Percentiles rank a stretch among this genome's conserved stretches.
Evolutionary conservation across 2,888 invertebrate species (phyloP).

Genomic region (Ormyrus nitidulus): DNA sequence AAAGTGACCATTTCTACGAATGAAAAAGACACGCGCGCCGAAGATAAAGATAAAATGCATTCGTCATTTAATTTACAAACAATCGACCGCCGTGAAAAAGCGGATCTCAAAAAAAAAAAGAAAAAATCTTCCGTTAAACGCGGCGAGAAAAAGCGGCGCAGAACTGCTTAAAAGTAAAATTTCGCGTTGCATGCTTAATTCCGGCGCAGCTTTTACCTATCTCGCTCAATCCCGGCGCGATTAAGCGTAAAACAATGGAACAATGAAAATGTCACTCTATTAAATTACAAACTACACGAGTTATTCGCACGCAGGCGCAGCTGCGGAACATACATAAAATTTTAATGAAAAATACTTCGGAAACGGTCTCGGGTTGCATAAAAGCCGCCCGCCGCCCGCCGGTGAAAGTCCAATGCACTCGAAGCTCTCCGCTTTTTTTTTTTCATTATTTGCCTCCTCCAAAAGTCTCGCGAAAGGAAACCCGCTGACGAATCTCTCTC

Average conservation of each 20-base stretch:
- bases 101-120: no score
- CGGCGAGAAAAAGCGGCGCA: no score
- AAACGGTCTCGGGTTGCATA: neutral
- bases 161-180: no score
- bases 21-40: no score
- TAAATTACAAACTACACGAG: constrained; percentile 41
- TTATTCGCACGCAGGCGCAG: constrained; percentile 15
- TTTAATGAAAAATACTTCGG: constrained; percentile 7
- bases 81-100: no score
- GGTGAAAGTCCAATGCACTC: constrained; percentile 35
- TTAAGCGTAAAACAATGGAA: constrained; percentile 44
- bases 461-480: neutral
- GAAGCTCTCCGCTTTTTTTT: neutral
- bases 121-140: no score
- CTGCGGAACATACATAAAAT: constrained; percentile 10
- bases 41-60: no score
- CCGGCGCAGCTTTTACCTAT: neutral
- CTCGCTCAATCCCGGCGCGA: constrained; percentile 19
- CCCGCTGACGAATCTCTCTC: constrained; percentile 24
- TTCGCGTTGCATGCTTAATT: no score
- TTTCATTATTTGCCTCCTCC: neutral
- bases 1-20: no score
- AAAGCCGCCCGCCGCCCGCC: neutral
- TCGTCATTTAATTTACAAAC: no score
- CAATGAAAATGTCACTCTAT: constrained; percentile 51